Conservation (phyloP, 2,797 vertebrate species). For the Premnoplex brunnescens region DNA sequence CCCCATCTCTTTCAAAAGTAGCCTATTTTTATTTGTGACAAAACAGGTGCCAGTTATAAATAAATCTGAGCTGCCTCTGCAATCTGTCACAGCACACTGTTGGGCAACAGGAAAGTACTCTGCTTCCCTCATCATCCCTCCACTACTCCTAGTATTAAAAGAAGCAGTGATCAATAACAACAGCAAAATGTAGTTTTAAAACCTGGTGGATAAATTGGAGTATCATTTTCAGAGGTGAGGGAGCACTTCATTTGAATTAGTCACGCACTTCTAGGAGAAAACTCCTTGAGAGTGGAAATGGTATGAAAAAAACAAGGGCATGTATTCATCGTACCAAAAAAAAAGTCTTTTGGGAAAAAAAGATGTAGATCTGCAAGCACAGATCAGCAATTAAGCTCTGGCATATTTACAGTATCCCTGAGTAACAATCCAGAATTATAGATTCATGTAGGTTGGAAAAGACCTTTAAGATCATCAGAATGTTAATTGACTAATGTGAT, state of each 20-base stretch:
- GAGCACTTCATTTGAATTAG: background rate
- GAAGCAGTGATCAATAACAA: background rate
- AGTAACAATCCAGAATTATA: background rate
- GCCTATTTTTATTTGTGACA: background rate
- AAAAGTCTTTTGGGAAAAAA: background rate
- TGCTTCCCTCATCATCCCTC: background rate
- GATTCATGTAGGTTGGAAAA: background rate
- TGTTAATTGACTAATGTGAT: accelerated
- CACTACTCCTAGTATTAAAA: background rate
- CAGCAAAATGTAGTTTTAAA: background rate
- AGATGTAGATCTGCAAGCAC: background rate
- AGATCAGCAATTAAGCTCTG: background rate
- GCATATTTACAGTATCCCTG: background rate
- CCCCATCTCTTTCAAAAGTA: background rate
- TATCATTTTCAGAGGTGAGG: background rate
- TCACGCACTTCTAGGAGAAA: background rate
- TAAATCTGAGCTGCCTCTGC: background rate
- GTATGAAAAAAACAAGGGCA: background rate
- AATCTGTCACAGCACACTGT: background rate
- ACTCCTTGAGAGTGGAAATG: background rate
- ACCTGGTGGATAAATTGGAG: background rate
- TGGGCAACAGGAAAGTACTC: background rate
- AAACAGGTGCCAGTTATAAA: slow-evolving; percentile 12
- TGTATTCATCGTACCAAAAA: background rate
- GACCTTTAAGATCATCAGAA: background rate